phyloP scores from a whole-genome alignment of 2,888 invertebrate species.

The Mimas tiliae region DNA sequence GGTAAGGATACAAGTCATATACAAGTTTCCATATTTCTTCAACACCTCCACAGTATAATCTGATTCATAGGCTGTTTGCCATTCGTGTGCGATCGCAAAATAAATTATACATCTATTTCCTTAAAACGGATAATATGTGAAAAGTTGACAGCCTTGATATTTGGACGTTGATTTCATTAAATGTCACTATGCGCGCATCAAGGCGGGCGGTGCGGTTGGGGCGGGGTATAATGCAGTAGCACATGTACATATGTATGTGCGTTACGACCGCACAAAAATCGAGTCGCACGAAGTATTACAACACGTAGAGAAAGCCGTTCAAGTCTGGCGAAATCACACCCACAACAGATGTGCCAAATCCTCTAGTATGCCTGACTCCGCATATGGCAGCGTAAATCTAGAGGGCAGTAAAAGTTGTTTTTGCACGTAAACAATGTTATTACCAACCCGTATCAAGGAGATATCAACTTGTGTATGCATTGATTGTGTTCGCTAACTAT shows the following conservation, averaged over 20 bases:
- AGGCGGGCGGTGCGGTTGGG: not conserved
- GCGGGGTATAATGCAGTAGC: slow-evolving; percentile 27
- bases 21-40: slow-evolving; percentile 68
- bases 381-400: slow-evolving; percentile 60
- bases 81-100: slow-evolving; percentile 45
- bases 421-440: slow-evolving; percentile 22
- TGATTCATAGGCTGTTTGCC: slow-evolving; percentile 68
- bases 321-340: slow-evolving; percentile 81
- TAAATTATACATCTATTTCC: slow-evolving; percentile 44
- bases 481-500: slow-evolving; percentile 9
- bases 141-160: slow-evolving; percentile 76
- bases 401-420: slow-evolving; percentile 73
- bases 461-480: slow-evolving; percentile 20
- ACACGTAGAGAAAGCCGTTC: slow-evolving; percentile 76
- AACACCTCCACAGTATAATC: slow-evolving; percentile 60
- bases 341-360: slow-evolving; percentile 77
- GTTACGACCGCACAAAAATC: slow-evolving; percentile 38
- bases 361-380: slow-evolving; percentile 58
- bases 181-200: slow-evolving; percentile 58
- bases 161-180: slow-evolving; percentile 62
- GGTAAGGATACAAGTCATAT: slow-evolving; percentile 50
- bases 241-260: slow-evolving; percentile 3
- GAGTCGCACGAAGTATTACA: slow-evolving; percentile 55
- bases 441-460: slow-evolving; percentile 19
- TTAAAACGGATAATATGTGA: slow-evolving; percentile 50